Percentiles rank a stretch among this genome's conserved stretches.
Conservation (phyloP, 1,140 invertebrate genomes). For the Diorhabda elongata region DNA sequence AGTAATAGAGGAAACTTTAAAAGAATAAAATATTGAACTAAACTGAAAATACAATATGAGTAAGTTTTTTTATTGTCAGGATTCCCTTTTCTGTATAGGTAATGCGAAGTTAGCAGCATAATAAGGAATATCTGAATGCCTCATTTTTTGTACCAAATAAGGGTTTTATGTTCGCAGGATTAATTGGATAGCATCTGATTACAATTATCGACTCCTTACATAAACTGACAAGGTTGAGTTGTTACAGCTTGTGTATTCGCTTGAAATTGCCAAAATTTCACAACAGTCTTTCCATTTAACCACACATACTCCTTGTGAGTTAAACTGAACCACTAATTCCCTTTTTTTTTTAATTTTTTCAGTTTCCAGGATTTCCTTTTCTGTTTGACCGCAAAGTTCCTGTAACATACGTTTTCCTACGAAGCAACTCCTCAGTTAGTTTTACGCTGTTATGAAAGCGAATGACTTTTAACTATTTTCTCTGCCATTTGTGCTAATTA, state of each 20-base stretch:
- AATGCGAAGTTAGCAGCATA: constrained; percentile 24
- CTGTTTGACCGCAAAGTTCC: constrained; percentile 26
- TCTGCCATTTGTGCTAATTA: no score
- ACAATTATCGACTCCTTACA: constrained; percentile 17
- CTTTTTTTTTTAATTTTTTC: constrained; percentile 21
- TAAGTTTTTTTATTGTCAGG: not conserved
- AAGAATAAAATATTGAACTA: no score
- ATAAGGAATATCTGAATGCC: constrained; percentile 29
- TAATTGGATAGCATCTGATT: constrained; percentile 29
- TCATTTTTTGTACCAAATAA: constrained; percentile 29
- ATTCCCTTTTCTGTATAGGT: constrained; percentile 12
- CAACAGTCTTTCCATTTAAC: constrained; percentile 16
- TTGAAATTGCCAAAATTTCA: constrained; percentile 18
- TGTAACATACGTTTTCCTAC: not conserved
- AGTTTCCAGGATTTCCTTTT: constrained; percentile 27
- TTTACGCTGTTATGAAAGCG: no score
- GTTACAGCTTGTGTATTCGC: constrained; percentile 18
- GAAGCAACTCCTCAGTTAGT: not conserved
- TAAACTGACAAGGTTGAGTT: constrained; percentile 25
- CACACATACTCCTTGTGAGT: constrained; percentile 15
- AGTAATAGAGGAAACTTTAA: no score
- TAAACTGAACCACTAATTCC: constrained; percentile 11
- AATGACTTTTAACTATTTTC: no score
- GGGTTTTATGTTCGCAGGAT: constrained; percentile 25
- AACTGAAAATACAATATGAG: no score